These are phyloP conservation scores for Drosophila yakuba DNA, from an alignment of 1,140 invertebrate species.

Conservation along the genomic window DNA sequence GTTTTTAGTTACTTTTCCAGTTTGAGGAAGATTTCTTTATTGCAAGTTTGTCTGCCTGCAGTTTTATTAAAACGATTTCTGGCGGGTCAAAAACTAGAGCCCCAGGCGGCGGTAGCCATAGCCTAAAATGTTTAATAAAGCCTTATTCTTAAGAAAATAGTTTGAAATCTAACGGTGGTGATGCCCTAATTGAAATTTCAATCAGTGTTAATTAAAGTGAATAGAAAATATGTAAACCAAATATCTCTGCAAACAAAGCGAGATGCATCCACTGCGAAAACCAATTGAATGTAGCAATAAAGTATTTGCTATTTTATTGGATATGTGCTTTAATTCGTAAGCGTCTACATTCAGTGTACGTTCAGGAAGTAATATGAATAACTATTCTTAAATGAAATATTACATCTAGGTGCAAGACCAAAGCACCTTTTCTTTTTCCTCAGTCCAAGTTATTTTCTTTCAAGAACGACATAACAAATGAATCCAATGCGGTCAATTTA, in stretches of 20 bases:
- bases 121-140: slow-evolving; percentile 22
- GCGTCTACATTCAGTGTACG: no score
- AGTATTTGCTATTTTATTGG: slow-evolving; percentile 1
- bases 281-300: not conserved
- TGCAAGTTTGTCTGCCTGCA: slow-evolving; percentile 72
- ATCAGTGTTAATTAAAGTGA: slow-evolving; percentile 36
- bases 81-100: slow-evolving; percentile 24
- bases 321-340: not conserved
- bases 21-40: slow-evolving; percentile 58
- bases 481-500: slow-evolving; percentile 59
- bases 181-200: slow-evolving; percentile 24
- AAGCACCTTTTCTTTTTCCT: not conserved
- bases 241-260: not conserved
- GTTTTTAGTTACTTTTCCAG: slow-evolving; percentile 70
- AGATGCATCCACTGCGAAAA: slow-evolving; percentile 3
- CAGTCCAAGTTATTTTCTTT: not conserved
- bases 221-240: not conserved
- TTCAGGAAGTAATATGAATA: no score
- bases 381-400: no score
- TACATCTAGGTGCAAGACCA: not conserved
- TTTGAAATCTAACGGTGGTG: slow-evolving; percentile 15
- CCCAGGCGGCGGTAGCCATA: slow-evolving; percentile 33
- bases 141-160: slow-evolving; percentile 41
- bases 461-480: slow-evolving; percentile 40
- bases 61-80: slow-evolving; percentile 75